These are phyloP conservation scores for Rhynchotus rufescens DNA, from an alignment of 2,797 vertebrate species.

Conservation along the genomic window DNA sequence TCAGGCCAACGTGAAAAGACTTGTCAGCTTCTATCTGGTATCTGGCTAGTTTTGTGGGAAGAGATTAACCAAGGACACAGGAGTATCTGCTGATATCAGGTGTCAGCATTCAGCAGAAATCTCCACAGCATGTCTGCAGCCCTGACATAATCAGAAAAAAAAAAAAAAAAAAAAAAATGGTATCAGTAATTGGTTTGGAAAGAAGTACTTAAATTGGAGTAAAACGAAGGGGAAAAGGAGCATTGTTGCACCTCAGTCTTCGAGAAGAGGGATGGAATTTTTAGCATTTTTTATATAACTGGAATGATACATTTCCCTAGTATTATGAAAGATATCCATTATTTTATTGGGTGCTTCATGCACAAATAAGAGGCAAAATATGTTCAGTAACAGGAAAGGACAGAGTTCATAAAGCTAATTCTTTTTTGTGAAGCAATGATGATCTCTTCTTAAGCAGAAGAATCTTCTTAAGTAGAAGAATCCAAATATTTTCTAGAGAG, in stretches of 20 bases:
- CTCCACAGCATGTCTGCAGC: neutral
- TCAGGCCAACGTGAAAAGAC: neutral
- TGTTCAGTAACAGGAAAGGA: neutral
- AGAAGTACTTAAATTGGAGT: neutral
- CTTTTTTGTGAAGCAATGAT: neutral
- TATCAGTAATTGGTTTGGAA: neutral
- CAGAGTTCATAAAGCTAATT: neutral
- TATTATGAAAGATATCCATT: neutral
- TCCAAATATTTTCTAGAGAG: neutral
- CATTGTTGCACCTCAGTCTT: neutral
- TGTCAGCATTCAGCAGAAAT: neutral
- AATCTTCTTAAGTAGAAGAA: too few species aligned
- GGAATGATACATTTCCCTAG: neutral
- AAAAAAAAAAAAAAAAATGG: neutral
- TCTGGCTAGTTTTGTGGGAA: neutral
- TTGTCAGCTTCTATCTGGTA: neutral
- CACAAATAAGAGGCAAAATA: neutral
- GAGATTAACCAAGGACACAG: neutral
- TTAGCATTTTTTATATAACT: neutral
- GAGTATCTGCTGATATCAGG: neutral
- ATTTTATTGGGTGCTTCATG: neutral
- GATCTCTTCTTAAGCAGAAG: neutral
- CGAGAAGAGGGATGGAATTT: neutral
- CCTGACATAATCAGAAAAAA: neutral
- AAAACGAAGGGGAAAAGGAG: neutral